Conservation (phyloP, 2,888 invertebrate genomes). For the Caenorhabditis sp. region DNA sequence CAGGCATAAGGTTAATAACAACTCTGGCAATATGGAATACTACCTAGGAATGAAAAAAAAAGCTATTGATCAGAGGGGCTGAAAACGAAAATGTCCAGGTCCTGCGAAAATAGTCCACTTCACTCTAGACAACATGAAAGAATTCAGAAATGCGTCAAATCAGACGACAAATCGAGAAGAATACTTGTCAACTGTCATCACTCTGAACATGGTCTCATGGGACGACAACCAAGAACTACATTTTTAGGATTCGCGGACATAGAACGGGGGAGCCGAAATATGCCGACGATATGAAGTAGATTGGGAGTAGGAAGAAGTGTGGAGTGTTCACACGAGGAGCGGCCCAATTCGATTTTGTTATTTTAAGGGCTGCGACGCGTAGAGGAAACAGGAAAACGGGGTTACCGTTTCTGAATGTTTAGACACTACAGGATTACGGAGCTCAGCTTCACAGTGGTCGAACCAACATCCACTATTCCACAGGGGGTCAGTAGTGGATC, state of each 20-base stretch:
- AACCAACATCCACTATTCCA: slow-evolving; percentile 38
- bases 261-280: slow-evolving; percentile 9
- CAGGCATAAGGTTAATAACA: neutral
- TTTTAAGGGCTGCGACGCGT: slow-evolving; percentile 6
- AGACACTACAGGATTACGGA: neutral
- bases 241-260: neutral
- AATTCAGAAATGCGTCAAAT: slow-evolving; percentile 26
- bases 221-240: slow-evolving; percentile 32
- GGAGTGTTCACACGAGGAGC: slow-evolving; percentile 34
- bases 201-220: slow-evolving; percentile 39
- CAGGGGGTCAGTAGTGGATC: slow-evolving; percentile 38
- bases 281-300: slow-evolving; percentile 3
- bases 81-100: neutral
- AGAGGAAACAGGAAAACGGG: neutral
- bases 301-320: neutral
- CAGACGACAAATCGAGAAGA: slow-evolving; percentile 54
- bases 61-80: too few relatives aligned
- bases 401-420: slow-evolving; percentile 3
- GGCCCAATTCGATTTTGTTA: slow-evolving; percentile 46
- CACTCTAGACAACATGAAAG: slow-evolving; percentile 17
- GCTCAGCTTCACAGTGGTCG: slow-evolving; percentile 24
- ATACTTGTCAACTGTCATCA: slow-evolving; percentile 60
- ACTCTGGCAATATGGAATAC: neutral
- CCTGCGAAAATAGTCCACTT: neutral
- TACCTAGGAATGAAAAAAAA: too few relatives aligned